Evolutionary conservation across 2,797 vertebrate species (phyloP).

Genomic region (Melanotaenia nigrans): DNA sequence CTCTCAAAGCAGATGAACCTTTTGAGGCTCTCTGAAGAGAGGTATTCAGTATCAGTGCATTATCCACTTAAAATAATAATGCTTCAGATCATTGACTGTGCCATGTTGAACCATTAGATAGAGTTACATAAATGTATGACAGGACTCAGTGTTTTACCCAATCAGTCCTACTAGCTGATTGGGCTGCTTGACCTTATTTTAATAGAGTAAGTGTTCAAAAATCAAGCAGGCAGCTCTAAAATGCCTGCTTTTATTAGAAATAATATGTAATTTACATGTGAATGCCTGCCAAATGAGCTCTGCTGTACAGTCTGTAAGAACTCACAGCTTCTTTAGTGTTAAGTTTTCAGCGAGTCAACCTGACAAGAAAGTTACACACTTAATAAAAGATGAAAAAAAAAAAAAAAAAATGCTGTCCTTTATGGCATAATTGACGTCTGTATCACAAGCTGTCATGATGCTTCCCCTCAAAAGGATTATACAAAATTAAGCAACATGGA

Average conservation of each 20-base stretch:
- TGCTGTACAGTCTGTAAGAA: slow-evolving; percentile 1
- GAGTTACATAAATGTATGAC: background rate
- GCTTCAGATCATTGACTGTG: background rate
- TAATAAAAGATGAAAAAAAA: slow-evolving; percentile 27
- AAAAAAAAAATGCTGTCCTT: slow-evolving; percentile 32
- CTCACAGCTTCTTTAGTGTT: slow-evolving; percentile 11
- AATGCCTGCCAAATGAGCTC: slow-evolving; percentile 29
- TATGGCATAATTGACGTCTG: slow-evolving; percentile 33
- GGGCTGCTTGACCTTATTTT: slow-evolving; percentile 28
- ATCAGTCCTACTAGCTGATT: slow-evolving; percentile 4
- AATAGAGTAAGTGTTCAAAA: slow-evolving; percentile 6
- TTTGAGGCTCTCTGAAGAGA: background rate
- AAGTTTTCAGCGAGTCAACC: slow-evolving; percentile 34
- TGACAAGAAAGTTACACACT: slow-evolving; percentile 40
- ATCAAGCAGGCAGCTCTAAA: slow-evolving; percentile 3
- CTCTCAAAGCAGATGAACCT: slow-evolving; percentile 1
- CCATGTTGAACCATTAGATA: background rate
- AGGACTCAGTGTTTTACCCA: slow-evolving; percentile 3
- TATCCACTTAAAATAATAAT: slow-evolving; percentile 5
- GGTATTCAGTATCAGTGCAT: background rate
- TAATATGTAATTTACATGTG: slow-evolving; percentile 26
- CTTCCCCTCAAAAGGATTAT: slow-evolving; percentile 55
- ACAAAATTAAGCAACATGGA: slow-evolving; percentile 61
- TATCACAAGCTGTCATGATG: slow-evolving; percentile 23
- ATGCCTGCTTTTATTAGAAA: slow-evolving; percentile 15